phyloP scores from a whole-genome alignment of 2,797 vertebrate genomes.

The Thaleichthys pacificus region DNA sequence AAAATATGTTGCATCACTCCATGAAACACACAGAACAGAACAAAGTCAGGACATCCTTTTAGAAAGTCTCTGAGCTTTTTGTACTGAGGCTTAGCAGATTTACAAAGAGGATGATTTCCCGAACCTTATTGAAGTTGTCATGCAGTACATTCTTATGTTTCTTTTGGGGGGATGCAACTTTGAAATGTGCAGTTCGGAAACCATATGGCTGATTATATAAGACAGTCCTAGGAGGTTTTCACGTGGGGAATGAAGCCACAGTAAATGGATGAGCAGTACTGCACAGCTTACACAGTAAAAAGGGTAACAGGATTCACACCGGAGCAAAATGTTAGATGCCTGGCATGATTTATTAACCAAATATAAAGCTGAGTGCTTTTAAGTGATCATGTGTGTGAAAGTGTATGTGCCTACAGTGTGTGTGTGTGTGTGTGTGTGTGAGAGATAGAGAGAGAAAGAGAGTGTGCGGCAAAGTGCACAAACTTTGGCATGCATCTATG shows the following conservation, averaged over 20 bases:
- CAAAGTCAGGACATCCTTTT: too few relatives aligned
- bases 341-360: too few relatives aligned
- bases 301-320: neutral
- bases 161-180: neutral
- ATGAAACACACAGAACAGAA: too few relatives aligned
- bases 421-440: neutral
- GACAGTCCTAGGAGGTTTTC: constrained; percentile 8
- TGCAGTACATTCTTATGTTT: neutral
- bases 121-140: neutral
- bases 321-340: neutral
- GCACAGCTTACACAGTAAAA: neutral
- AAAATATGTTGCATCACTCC: neutral
- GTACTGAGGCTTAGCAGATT: too few relatives aligned
- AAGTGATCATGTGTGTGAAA: neutral
- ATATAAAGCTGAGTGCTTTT: too few relatives aligned
- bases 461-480: constrained; percentile 34
- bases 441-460: neutral
- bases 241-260: neutral
- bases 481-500: constrained; percentile 28
- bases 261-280: neutral
- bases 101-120: too few relatives aligned
- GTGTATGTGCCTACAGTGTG: neutral
- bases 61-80: too few relatives aligned
- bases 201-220: constrained; percentile 38
- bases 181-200: constrained; percentile 10